Percentiles rank a stretch among this genome's conserved stretches.
Conservation (phyloP, 2,888 invertebrate species). For the Caenorhabditis uteleia region DNA sequence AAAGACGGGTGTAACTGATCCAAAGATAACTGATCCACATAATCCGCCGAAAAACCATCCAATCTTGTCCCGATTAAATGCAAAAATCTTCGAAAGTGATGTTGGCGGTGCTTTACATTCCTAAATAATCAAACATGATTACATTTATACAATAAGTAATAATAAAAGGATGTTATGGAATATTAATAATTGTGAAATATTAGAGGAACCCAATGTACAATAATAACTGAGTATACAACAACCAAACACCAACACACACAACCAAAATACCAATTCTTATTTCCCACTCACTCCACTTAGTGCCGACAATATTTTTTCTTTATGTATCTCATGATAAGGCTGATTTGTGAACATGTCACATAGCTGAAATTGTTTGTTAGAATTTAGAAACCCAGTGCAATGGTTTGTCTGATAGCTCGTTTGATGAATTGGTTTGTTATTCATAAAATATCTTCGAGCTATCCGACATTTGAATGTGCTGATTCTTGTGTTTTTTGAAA, state of each 20-base stretch:
- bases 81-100: slow-evolving; percentile 62
- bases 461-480: too few relatives aligned
- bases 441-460: too few relatives aligned
- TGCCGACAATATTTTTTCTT: background rate
- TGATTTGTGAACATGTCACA: background rate
- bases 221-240: background rate
- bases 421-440: too few relatives aligned
- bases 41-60: slow-evolving; percentile 53
- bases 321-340: background rate
- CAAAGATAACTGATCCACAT: slow-evolving; percentile 70
- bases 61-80: slow-evolving; percentile 60
- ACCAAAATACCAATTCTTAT: slow-evolving; percentile 4
- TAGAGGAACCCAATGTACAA: slow-evolving; percentile 19
- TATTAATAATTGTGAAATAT: background rate
- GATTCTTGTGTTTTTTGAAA: too few relatives aligned
- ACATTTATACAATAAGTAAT: background rate
- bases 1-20: slow-evolving; percentile 73
- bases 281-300: background rate
- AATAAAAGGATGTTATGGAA: background rate
- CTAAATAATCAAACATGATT: slow-evolving; percentile 24
- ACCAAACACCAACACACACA: slow-evolving; percentile 3
- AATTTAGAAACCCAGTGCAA: background rate
- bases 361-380: background rate
- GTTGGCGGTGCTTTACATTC: slow-evolving; percentile 56
- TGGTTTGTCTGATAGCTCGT: too few relatives aligned